Conservation (phyloP, 2,888 invertebrate species). For the Trissoscelio sp. region DNA sequence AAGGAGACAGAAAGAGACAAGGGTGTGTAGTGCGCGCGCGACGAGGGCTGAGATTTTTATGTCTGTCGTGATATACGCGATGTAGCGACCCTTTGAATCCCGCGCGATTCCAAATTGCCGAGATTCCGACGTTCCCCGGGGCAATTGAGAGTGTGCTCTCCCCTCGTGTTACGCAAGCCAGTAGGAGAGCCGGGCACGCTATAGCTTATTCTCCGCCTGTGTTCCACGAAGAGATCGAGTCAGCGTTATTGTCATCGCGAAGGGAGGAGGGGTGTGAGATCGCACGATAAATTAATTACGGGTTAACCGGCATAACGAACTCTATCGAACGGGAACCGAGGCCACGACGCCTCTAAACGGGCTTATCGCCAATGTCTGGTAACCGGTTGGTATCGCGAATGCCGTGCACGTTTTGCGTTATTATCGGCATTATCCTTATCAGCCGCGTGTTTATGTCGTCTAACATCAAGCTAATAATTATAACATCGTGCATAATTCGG, state of each 20-base stretch:
- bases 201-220: constrained; percentile 53
- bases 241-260: constrained; percentile 65
- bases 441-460: constrained; percentile 36
- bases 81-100: constrained; percentile 58
- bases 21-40: constrained; percentile 24
- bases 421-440: constrained; percentile 64
- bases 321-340: constrained; percentile 53
- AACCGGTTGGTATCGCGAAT: constrained; percentile 49
- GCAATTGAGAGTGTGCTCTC: constrained; percentile 54
- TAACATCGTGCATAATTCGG: constrained; percentile 30
- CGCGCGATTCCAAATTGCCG: constrained; percentile 66
- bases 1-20: not conserved
- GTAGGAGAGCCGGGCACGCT: constrained; percentile 24
- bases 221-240: constrained; percentile 63
- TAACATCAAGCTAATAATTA: constrained; percentile 51
- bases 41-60: constrained; percentile 62
- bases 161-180: constrained; percentile 56
- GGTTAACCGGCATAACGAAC: constrained; percentile 75
- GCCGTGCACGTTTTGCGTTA: constrained; percentile 56
- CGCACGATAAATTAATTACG: constrained; percentile 74
- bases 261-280: constrained; percentile 54
- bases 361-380: constrained; percentile 48
- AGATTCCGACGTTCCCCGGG: constrained; percentile 65
- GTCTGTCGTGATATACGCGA: constrained; percentile 61
- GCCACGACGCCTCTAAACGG: constrained; percentile 53